A percentile compares a stretch with the other conserved stretches of the same genome.
These are phyloP conservation scores for Limnothrissa miodon DNA, from an alignment of 2,113 vertebrate genomes.

Conservation along the genomic window DNA sequence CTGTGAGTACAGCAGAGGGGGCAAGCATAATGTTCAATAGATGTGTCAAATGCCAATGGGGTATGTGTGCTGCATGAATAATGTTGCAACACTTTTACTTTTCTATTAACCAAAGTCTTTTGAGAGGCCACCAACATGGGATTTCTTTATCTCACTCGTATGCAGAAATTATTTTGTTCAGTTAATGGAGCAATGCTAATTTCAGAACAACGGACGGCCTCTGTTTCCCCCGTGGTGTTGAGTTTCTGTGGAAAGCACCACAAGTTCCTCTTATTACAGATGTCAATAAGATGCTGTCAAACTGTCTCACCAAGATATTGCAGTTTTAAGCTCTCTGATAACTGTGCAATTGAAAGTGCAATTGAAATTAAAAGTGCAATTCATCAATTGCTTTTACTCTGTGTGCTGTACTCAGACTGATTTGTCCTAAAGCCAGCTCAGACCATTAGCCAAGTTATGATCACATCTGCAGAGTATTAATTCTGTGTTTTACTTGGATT, in stretches of 20 bases:
- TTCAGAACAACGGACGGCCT: background rate
- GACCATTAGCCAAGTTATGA: background rate
- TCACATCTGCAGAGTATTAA: background rate
- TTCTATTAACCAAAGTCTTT: background rate
- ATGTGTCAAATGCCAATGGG: background rate
- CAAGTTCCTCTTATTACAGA: background rate
- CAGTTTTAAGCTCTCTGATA: background rate
- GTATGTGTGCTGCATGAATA: background rate
- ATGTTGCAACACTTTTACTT: background rate
- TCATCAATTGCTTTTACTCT: background rate
- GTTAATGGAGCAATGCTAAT: background rate
- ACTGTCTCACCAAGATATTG: background rate
- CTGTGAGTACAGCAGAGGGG: background rate
- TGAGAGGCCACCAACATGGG: background rate
- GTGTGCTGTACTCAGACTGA: background rate
- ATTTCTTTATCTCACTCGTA: background rate
- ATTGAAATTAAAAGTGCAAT: too few species aligned
- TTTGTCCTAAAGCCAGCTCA: background rate
- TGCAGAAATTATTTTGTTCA: background rate
- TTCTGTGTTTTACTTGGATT: background rate
- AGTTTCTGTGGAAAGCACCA: constrained; percentile 5
- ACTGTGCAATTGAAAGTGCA: too few species aligned
- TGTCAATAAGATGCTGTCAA: background rate
- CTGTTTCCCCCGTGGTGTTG: background rate
- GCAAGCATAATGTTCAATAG: background rate